Evolutionary conservation across 1,140 invertebrate species (phyloP).

Genomic region (Diachasma alloeum): DNA sequence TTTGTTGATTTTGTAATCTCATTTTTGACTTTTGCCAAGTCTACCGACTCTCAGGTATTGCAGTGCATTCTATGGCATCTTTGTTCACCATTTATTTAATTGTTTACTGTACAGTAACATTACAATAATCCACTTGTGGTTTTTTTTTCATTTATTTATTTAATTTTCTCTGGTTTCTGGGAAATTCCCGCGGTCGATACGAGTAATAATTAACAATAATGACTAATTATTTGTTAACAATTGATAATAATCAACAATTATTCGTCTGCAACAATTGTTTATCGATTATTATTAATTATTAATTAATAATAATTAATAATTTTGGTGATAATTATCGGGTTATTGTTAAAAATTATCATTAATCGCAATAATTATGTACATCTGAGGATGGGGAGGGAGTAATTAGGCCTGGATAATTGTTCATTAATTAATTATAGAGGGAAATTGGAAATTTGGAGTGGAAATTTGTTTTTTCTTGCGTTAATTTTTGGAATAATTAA

Average conservation of each 20-base stretch:
- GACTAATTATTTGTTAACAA: no score
- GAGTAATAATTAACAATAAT: background rate
- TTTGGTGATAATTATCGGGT: no score
- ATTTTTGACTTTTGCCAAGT: background rate
- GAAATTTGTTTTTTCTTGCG: no score
- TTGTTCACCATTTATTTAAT: conserved; percentile 39
- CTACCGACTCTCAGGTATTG: conserved; percentile 34
- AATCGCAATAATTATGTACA: conserved; percentile 8
- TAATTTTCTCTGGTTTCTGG: background rate
- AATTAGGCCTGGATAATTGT: conserved; percentile 15
- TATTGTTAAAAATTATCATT: no score
- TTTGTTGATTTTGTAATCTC: background rate
- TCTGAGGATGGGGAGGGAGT: background rate
- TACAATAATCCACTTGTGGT: conserved; percentile 50
- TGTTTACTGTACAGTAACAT: conserved; percentile 54
- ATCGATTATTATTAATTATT: no score
- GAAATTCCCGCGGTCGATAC: background rate
- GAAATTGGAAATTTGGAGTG: no score
- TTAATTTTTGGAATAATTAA: background rate
- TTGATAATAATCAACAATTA: no score
- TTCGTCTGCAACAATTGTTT: no score
- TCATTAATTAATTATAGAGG: background rate
- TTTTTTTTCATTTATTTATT: conserved; percentile 23
- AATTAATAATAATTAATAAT: no score
- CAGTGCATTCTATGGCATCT: conserved; percentile 34